These are phyloP conservation scores for Takifugu ocellatus DNA, from an alignment of 2,797 vertebrate species.

Conservation along the genomic window DNA sequence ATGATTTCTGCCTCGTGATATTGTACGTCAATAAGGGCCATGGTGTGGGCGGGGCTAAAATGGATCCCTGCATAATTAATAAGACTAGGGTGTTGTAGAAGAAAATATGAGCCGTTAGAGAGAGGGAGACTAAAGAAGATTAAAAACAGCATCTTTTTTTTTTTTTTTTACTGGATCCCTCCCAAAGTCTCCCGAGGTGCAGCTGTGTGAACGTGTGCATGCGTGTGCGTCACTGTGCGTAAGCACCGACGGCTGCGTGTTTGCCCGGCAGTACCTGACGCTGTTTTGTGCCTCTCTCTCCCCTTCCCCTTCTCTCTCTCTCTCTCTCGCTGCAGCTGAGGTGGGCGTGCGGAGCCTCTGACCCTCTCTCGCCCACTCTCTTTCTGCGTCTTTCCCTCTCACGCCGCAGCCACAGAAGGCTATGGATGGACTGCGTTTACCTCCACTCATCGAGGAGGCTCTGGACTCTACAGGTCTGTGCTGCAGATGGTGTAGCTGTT, in stretches of 20 bases:
- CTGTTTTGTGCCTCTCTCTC: slow-evolving; percentile 26
- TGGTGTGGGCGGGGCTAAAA: no score
- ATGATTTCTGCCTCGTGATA: no score
- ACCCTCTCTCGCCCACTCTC: slow-evolving; percentile 56
- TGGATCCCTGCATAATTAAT: no score
- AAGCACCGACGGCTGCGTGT: no score
- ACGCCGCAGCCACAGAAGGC: slow-evolving; percentile 49
- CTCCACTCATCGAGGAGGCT: slow-evolving; percentile 77
- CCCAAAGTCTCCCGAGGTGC: slow-evolving; percentile 54
- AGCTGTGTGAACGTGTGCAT: slow-evolving; percentile 12
- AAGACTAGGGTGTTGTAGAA: no score
- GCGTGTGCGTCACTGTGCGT: background rate
- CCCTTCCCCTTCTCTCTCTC: slow-evolving; percentile 21
- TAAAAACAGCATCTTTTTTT: slow-evolving; percentile 63
- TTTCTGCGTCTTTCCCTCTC: slow-evolving; percentile 45
- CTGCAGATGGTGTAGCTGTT: slow-evolving; percentile 18
- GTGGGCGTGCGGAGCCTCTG: slow-evolving; percentile 70
- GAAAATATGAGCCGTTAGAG: background rate
- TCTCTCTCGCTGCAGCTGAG: slow-evolving; percentile 54
- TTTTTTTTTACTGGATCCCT: slow-evolving; percentile 54
- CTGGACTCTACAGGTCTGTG: slow-evolving; percentile 75
- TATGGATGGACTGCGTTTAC: slow-evolving; percentile 78
- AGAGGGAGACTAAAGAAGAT: slow-evolving; percentile 37
- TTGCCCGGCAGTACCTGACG: slow-evolving; percentile 26
- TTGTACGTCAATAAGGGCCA: no score